phyloP scores from a whole-genome alignment of 2,888 invertebrate genomes.

The Ectemnius lituratus region DNA sequence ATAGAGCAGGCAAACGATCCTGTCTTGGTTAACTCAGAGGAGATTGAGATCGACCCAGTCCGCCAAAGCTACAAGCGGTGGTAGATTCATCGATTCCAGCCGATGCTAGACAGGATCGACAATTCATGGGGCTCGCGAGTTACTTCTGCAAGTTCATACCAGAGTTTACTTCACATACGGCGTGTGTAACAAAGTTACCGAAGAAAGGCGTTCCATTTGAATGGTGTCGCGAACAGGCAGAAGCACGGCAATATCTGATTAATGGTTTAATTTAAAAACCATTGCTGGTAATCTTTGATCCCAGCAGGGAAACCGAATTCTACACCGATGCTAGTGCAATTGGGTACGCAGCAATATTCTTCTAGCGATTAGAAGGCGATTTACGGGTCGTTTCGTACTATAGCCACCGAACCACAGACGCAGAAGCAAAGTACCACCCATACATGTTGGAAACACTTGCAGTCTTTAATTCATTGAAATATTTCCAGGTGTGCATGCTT shows the following conservation, averaged over 20 bases:
- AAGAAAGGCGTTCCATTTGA: not conserved
- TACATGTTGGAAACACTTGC: slow-evolving; percentile 46
- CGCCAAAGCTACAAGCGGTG: not conserved
- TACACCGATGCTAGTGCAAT: slow-evolving; percentile 29
- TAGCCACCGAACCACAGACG: slow-evolving; percentile 7
- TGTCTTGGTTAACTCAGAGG: no score
- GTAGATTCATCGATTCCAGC: not conserved
- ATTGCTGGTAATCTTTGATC: slow-evolving; percentile 13
- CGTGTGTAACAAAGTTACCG: slow-evolving; percentile 1
- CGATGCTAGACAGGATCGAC: not conserved
- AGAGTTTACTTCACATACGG: slow-evolving; percentile 5
- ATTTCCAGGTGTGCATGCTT: slow-evolving; percentile 41
- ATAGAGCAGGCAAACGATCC: no score
- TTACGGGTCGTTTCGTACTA: slow-evolving; percentile 17
- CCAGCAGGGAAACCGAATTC: slow-evolving; percentile 6
- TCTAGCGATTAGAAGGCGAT: slow-evolving; percentile 10
- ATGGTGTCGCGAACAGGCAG: slow-evolving; percentile 17
- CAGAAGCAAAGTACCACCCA: slow-evolving; percentile 28
- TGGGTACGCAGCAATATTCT: slow-evolving; percentile 8
- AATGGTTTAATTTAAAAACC: not conserved
- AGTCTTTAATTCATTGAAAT: slow-evolving; percentile 31
- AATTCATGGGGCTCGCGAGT: slow-evolving; percentile 13
- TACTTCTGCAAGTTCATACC: slow-evolving; percentile 27
- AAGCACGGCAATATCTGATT: not conserved
- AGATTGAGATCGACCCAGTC: no score